Conservation (phyloP, 1,140 invertebrate genomes). For the Globodera rostochiensis region DNA sequence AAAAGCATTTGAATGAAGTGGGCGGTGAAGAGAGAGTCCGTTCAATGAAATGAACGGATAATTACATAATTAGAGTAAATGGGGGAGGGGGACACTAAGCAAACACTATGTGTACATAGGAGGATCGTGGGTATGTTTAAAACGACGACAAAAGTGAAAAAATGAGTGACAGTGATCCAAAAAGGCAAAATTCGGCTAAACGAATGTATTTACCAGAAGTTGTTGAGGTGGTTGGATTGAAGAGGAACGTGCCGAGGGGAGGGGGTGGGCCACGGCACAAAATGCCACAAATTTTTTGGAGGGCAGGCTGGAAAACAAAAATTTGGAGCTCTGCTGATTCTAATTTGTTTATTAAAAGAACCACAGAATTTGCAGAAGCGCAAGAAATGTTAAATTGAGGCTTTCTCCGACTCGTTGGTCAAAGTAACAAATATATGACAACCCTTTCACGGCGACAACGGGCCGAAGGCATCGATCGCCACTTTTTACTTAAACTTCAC, state of each 20-base stretch:
- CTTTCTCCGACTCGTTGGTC: too few relatives aligned
- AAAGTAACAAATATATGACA: too few relatives aligned
- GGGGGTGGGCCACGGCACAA: too few relatives aligned
- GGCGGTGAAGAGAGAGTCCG: background rate
- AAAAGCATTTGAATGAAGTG: background rate
- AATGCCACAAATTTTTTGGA: too few relatives aligned
- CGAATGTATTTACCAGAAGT: background rate
- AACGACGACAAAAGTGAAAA: background rate
- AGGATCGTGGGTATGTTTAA: background rate
- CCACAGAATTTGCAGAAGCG: too few relatives aligned
- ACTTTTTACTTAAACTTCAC: background rate
- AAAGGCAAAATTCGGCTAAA: background rate
- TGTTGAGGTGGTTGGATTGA: background rate
- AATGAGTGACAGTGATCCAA: background rate
- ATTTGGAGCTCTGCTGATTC: too few relatives aligned
- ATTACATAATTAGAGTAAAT: background rate
- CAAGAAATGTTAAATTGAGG: too few relatives aligned
- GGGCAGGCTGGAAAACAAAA: too few relatives aligned
- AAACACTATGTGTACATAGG: background rate
- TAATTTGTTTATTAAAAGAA: too few relatives aligned
- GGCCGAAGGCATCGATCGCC: background rate
- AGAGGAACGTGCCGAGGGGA: too few relatives aligned
- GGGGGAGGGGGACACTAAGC: background rate
- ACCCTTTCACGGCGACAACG: too few relatives aligned
- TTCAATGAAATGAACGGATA: too few relatives aligned